phyloP scores from a whole-genome alignment of 2,888 invertebrate genomes.

The Geotrupes spiniger region DNA sequence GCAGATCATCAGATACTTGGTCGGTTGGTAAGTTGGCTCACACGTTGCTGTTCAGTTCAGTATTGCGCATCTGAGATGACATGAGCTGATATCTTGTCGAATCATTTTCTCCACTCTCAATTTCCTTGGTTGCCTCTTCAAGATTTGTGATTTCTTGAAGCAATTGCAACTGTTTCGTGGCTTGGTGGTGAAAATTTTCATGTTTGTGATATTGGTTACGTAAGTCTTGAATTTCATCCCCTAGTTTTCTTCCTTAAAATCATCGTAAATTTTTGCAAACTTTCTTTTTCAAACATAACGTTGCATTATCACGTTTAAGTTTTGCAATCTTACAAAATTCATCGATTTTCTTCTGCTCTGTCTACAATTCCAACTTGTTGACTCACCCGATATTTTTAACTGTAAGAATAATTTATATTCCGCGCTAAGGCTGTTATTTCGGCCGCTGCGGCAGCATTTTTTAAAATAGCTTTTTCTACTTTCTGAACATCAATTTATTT shows the following conservation, averaged over 20 bases:
- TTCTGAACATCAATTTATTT: slow-evolving; percentile 37
- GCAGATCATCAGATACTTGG: slow-evolving; percentile 56
- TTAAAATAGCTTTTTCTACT: slow-evolving; percentile 33
- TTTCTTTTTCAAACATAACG: no score
- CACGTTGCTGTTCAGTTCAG: slow-evolving; percentile 40
- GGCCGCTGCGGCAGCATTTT: no score
- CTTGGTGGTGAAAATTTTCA: slow-evolving; percentile 12
- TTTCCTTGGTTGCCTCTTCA: slow-evolving; percentile 22
- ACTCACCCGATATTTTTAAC: slow-evolving; percentile 25
- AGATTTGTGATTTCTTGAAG: slow-evolving; percentile 17
- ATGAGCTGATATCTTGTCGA: slow-evolving; percentile 45
- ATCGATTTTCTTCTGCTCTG: slow-evolving; percentile 34
- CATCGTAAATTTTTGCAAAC: no score
- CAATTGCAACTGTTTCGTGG: slow-evolving; percentile 12
- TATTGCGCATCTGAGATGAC: slow-evolving; percentile 52
- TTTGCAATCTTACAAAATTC: no score
- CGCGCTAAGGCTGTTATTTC: no score
- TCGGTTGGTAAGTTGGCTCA: slow-evolving; percentile 8
- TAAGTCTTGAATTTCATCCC: neutral
- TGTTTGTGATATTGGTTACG: no score
- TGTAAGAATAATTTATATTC: no score
- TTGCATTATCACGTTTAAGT: no score
- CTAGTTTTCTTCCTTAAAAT: no score
- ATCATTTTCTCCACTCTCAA: slow-evolving; percentile 22
- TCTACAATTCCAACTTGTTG: slow-evolving; percentile 33